Base-by-base conservation (phyloP, 2,888 invertebrate species). In the Drosophila buzzatii region DNA sequence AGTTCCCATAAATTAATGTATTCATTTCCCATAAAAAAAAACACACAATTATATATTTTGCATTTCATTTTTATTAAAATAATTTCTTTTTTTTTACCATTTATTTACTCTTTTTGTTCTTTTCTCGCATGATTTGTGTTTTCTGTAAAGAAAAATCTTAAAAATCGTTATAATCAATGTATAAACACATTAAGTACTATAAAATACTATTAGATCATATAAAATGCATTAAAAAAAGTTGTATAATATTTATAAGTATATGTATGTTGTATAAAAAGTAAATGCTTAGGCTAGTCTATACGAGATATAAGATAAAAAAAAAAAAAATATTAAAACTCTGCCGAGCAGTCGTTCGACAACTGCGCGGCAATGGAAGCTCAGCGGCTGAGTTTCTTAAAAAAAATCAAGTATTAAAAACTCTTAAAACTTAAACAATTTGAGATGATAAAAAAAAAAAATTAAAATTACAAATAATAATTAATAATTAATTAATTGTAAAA, bases 301-400 rank as follows among this genome's bases (percentile, higher is more conserved):
- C 3, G 45, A 51, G 16, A 45, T 18, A 64, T 58, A 53, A 20
- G 53, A 57, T 51, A 23, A 23, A 23, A 27, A 27, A 23, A 27
- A 27, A 27, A 62, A 57, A 75, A 67, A 65, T 51, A 51, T 51
- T 33, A 56, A 66, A 68, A 63, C 55, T 42, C 52, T 42, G 66
- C 47, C 67, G 53, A 18, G 72, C 69, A 75, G 73, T 89, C 88
- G 84, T 88, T 91, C 74, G 77, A 88, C 91, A 90, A 90, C 79
- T 70, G 52, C 67, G 52, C 63, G 65, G 63, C 68, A 47, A 41
- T 70, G 81, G 77, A 84, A 85, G 86, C 82, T 89, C 82, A 79
- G 58, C 74, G 81, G 57, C 81, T 83, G 86, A 83, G 81, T 76
- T 79, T 82, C 70, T 51, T 33, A 51, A 27, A 58, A 86, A 78